phyloP scores from a whole-genome alignment of 2,797 vertebrate genomes.

The Cossypha caffra region DNA sequence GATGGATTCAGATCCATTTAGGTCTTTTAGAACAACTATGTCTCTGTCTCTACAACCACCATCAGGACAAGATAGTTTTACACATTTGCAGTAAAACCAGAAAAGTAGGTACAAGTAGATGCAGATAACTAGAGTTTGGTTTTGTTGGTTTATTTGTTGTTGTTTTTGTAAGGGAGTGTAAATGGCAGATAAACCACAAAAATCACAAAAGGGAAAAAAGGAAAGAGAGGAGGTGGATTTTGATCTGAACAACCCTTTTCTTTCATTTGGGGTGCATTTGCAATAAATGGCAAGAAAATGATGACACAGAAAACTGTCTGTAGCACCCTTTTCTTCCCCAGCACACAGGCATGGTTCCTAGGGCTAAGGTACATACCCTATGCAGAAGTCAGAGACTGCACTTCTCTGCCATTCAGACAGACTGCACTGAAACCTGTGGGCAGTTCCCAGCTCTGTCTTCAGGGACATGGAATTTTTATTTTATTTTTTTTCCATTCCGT shows the following conservation, averaged over 20 bases:
- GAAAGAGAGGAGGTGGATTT: not conserved
- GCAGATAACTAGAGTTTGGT: not conserved
- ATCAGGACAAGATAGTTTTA: not conserved
- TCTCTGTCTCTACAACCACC: not conserved
- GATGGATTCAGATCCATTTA: not conserved
- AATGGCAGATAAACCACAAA: not conserved
- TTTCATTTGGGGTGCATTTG: not conserved
- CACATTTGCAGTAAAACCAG: not conserved
- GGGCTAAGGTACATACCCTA: not conserved
- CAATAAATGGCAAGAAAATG: not conserved
- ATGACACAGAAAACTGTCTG: not conserved
- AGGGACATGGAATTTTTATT: accelerated
- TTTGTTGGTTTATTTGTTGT: not conserved
- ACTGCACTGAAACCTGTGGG: not conserved
- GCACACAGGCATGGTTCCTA: accelerated
- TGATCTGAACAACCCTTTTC: not conserved
- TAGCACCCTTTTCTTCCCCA: not conserved
- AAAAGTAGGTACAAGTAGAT: not conserved
- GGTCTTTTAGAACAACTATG: not conserved
- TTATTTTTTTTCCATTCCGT: accelerated
- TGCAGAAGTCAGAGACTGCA: not conserved
- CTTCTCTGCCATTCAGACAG: not conserved
- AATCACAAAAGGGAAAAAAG: not conserved
- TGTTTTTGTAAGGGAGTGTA: not conserved
- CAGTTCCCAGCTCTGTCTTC: not conserved